phyloP scores from a whole-genome alignment of 2,113 vertebrate species.

The Ancistrus triradiatus region DNA sequence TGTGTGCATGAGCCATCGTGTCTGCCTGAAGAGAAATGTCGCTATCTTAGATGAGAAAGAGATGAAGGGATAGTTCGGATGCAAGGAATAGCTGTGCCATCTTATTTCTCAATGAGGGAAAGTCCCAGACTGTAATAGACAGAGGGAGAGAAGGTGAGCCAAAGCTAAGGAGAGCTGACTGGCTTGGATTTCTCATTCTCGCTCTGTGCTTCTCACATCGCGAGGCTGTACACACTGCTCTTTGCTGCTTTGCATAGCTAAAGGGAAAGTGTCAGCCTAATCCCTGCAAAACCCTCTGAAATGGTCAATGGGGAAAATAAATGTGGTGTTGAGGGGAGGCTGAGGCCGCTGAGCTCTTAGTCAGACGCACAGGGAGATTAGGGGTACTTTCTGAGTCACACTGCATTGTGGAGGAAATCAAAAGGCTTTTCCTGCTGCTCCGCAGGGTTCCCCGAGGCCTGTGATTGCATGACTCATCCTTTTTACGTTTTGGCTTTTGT shows the following conservation, averaged over 20 bases:
- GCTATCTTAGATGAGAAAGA: background rate
- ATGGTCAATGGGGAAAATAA: background rate
- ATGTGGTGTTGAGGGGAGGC: background rate
- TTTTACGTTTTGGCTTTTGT: slow-evolving; percentile 11
- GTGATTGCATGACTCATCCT: background rate
- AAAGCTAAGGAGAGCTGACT: slow-evolving; percentile 6
- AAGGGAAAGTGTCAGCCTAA: background rate
- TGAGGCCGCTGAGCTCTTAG: slow-evolving; percentile 1
- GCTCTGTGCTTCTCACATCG: slow-evolving; percentile 21
- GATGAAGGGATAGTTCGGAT: slow-evolving; percentile 16
- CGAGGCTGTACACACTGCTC: background rate
- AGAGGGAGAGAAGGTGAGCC: background rate
- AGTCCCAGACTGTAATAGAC: slow-evolving; percentile 28
- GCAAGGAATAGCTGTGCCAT: slow-evolving; percentile 22
- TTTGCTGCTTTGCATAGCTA: slow-evolving; percentile 5
- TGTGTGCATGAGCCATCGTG: no score
- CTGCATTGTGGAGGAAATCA: background rate
- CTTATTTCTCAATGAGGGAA: slow-evolving; percentile 37
- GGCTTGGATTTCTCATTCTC: slow-evolving; percentile 20
- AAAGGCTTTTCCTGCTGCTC: background rate
- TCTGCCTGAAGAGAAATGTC: background rate
- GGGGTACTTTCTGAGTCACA: background rate
- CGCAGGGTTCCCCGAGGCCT: background rate
- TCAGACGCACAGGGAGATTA: background rate
- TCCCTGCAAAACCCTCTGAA: slow-evolving; percentile 17